phyloP scores from a whole-genome alignment of 2,888 invertebrate species.

The Lissocephala sabroskyi region DNA sequence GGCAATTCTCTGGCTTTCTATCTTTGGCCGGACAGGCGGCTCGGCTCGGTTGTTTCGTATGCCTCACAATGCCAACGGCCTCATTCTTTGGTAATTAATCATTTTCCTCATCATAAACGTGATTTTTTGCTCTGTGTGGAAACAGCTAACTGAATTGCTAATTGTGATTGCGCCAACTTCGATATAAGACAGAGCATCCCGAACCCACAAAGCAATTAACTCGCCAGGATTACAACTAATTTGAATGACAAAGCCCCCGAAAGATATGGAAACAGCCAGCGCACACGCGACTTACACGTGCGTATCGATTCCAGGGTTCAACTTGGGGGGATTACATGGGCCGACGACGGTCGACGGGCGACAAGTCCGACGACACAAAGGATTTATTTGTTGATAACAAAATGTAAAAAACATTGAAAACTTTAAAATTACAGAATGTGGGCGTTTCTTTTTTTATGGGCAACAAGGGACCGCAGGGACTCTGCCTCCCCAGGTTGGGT shows the following conservation, averaged over 20 bases:
- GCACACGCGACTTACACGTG: slow-evolving; percentile 55
- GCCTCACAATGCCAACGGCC: slow-evolving; percentile 48
- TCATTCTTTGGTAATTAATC: slow-evolving; percentile 70
- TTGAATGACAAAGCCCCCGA: slow-evolving; percentile 51
- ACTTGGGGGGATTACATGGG: not conserved
- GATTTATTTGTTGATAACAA: slow-evolving; percentile 67
- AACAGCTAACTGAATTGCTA: too few relatives aligned
- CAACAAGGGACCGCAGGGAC: slow-evolving; percentile 13
- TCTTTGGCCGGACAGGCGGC: not conserved
- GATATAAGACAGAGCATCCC: too few relatives aligned
- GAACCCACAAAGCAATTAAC: slow-evolving; percentile 54
- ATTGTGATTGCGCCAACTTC: too few relatives aligned
- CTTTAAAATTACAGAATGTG: slow-evolving; percentile 44
- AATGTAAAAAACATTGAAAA: slow-evolving; percentile 28
- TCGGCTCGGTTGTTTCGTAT: slow-evolving; percentile 23
- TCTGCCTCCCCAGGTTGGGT: too few relatives aligned
- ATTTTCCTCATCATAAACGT: slow-evolving; percentile 69
- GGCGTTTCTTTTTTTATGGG: not conserved
- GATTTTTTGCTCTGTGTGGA: slow-evolving; percentile 38
- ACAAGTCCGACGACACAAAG: slow-evolving; percentile 69
- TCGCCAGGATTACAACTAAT: slow-evolving; percentile 63
- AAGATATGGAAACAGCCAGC: slow-evolving; percentile 7
- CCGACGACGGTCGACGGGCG: slow-evolving; percentile 18
- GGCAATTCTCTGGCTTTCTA: slow-evolving; percentile 2
- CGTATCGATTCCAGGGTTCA: slow-evolving; percentile 6